phyloP scores from a whole-genome alignment of 2,888 invertebrate species.

The Sylvicola cinctus region DNA sequence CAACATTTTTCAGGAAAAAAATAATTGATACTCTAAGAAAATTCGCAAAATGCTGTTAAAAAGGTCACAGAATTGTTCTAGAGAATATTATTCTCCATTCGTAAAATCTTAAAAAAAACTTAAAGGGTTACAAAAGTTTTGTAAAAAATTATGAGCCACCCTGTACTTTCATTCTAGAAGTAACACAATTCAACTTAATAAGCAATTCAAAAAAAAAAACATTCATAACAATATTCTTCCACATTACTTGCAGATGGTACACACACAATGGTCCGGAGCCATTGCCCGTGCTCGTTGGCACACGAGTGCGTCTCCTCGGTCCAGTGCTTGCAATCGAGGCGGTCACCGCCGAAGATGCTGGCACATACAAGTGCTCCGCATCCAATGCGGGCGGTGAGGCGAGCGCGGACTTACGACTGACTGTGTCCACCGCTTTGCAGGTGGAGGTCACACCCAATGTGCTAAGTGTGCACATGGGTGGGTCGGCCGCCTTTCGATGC shows the following conservation, averaged over 20 bases:
- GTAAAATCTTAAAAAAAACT: too few relatives aligned
- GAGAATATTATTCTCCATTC: too few relatives aligned
- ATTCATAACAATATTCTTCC: too few relatives aligned
- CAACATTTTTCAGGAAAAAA: too few relatives aligned
- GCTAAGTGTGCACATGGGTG: slow-evolving; percentile 51
- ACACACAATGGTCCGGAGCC: slow-evolving; percentile 43
- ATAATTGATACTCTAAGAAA: too few relatives aligned
- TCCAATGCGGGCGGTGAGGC: slow-evolving; percentile 50
- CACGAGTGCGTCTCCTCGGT: slow-evolving; percentile 41
- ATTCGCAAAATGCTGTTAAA: too few relatives aligned
- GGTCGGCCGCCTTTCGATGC: slow-evolving; percentile 51
- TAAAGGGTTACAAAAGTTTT: too few relatives aligned
- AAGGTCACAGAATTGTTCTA: too few relatives aligned
- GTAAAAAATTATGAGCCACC: too few relatives aligned
- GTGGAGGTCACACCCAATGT: slow-evolving; percentile 43
- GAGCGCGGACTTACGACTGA: slow-evolving; percentile 40
- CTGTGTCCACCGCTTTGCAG: slow-evolving; percentile 42
- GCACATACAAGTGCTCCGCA: slow-evolving; percentile 44
- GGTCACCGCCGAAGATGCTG: slow-evolving; percentile 45
- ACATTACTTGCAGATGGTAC: slow-evolving; percentile 50
- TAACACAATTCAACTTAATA: too few relatives aligned
- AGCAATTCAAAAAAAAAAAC: too few relatives aligned
- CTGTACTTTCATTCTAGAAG: too few relatives aligned
- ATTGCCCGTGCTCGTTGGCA: slow-evolving; percentile 38
- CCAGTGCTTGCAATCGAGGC: slow-evolving; percentile 50